phyloP scores from a whole-genome alignment of 2,888 invertebrate genomes.

The Erebia epiphron region DNA sequence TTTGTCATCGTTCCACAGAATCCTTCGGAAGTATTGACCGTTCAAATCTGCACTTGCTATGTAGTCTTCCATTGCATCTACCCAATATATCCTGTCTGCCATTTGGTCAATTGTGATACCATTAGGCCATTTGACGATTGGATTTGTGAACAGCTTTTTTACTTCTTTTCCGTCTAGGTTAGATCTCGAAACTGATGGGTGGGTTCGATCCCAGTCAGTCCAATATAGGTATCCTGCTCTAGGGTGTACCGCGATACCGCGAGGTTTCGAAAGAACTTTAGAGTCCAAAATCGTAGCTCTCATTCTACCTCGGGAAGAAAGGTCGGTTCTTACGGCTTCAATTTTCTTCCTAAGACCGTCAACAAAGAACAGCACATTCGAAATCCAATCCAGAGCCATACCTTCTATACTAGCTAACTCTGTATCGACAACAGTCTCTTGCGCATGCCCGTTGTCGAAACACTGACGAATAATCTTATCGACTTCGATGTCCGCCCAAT shows the following conservation, averaged over 20 bases:
- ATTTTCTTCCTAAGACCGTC: conserved; percentile 91
- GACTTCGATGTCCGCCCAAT: conserved; percentile 93
- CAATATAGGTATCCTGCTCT: conserved; percentile 90
- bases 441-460: conserved; percentile 85
- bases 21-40: conserved; percentile 86
- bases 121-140: conserved; percentile 92
- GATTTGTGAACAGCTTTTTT: conserved; percentile 84
- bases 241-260: conserved; percentile 93
- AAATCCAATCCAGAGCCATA: conserved; percentile 95
- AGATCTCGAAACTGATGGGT: conserved; percentile 90
- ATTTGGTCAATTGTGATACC: conserved; percentile 93
- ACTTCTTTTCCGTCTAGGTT: conserved; percentile 90
- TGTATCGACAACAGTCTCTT: conserved; percentile 88
- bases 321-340: conserved; percentile 88
- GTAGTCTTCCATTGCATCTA: conserved; percentile 91
- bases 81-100: conserved; percentile 93
- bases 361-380: conserved; percentile 93
- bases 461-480: conserved; percentile 91
- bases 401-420: conserved; percentile 92
- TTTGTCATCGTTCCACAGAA: conserved; percentile 85
- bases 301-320: conserved; percentile 85
- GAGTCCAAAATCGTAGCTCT: conserved; percentile 88
- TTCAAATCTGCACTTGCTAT: conserved; percentile 90
- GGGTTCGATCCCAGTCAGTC: conserved; percentile 93
- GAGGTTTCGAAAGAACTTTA: conserved; percentile 86